phyloP scores from a whole-genome alignment of 2,888 invertebrate genomes.

The Xestia sexstrigata region DNA sequence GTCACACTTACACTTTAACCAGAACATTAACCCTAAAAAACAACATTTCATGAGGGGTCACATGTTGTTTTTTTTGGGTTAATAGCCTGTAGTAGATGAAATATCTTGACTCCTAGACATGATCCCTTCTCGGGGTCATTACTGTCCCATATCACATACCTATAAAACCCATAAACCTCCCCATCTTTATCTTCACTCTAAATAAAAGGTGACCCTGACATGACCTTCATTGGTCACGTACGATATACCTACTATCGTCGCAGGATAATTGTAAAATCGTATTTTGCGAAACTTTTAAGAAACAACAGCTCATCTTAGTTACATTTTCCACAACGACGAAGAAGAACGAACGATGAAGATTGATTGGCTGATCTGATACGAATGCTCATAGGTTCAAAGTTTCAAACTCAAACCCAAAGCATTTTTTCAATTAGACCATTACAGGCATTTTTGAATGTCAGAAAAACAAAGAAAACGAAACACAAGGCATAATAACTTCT shows the following conservation, averaged over 20 bases:
- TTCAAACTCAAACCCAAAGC: neutral
- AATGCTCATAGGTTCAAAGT: neutral
- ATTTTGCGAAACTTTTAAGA: neutral
- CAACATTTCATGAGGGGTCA: neutral
- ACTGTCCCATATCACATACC: neutral
- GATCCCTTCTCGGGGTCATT: neutral
- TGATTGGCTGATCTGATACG: neutral
- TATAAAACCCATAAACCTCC: neutral
- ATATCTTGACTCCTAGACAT: conserved; percentile 1
- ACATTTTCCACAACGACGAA: neutral
- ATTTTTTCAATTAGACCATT: too few relatives aligned
- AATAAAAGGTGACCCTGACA: conserved; percentile 33
- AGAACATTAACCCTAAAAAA: neutral
- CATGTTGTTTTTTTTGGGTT: too few relatives aligned
- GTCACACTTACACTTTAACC: neutral
- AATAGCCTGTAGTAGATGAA: neutral
- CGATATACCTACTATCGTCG: neutral
- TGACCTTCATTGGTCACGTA: conserved; percentile 7
- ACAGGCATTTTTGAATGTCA: too few relatives aligned
- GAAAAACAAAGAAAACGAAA: too few relatives aligned
- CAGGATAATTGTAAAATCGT: neutral
- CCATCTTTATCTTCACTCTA: conserved; percentile 6
- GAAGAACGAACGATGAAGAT: neutral
- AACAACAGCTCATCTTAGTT: neutral
- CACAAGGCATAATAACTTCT: too few relatives aligned